Percentiles rank a stretch among this genome's conserved stretches.
phyloP scores from a whole-genome alignment of 92 coral and sea anemone genomes.

The Isaurus tuberculatus region DNA sequence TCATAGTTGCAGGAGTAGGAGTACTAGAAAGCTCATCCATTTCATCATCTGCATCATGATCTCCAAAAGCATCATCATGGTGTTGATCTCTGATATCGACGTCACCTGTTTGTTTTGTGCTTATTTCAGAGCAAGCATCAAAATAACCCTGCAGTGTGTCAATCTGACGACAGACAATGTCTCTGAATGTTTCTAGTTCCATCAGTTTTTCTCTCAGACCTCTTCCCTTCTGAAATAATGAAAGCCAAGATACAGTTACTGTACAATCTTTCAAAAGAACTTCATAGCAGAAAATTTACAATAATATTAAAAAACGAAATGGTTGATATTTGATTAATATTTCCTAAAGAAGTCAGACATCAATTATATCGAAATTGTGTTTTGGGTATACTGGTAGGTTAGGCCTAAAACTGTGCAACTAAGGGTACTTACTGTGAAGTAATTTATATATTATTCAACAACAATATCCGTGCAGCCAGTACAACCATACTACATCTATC shows the following conservation, averaged over 20 bases:
- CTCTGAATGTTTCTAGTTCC: conserved; percentile 96
- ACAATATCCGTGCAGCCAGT: no score
- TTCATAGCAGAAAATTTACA: no score
- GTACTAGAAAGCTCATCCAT: conserved; percentile 99
- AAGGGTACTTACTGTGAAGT: no score
- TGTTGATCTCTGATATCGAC: conserved; percentile 69
- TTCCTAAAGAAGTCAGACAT: no score
- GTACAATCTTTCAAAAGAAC: no score
- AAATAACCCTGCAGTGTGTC: conserved; percentile 95
- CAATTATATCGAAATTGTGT: no score
- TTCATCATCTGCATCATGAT: conserved; percentile 99
- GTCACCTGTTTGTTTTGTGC: conserved; percentile 50
- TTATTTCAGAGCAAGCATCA: conserved; percentile 92
- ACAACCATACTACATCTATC: no score
- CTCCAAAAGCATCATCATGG: conserved; percentile 81
- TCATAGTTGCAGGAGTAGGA: conserved; percentile 89
- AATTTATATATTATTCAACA: no score
- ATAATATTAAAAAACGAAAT: no score
- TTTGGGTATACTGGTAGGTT: no score
- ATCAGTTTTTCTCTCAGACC: conserved; percentile 94
- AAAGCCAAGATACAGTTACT: conserved; percentile 13
- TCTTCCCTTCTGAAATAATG: conserved; percentile 78
- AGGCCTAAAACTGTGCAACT: no score
- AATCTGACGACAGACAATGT: conserved; percentile 95
- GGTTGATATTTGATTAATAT: no score